Evolutionary conservation across 1,140 invertebrate genomes (phyloP), one percentile per base, ranked within the genome.

Genomic region (Drosophila ficusphila): DNA sequence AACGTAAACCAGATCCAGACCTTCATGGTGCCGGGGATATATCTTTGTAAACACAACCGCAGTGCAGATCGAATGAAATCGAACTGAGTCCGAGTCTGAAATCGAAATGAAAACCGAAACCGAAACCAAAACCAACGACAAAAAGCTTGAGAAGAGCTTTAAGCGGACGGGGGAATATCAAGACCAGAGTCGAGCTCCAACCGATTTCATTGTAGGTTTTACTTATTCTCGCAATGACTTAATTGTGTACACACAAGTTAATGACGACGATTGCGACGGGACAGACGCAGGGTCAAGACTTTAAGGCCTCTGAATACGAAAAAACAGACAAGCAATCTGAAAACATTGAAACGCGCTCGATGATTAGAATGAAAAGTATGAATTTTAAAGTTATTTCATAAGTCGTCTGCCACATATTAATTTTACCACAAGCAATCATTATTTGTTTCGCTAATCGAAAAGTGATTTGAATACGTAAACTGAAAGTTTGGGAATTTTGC

Each of bases 51-150:
- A 57, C 76, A 82, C 75, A 68, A 90, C 86, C 67, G 86, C 64
- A 74, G 12, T 46, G 34, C 21, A 58, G 74, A 71, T 78, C 54
- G 62, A 78, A 76, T 72, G 75, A 86, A 90, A 79, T 88, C 74
- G 78, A 79, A 90, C 86, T 90, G 61, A 90, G 76, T 47, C 56
- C 61, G 33, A 48, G 16, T 11, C 18, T 18, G 27, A 33, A 62
- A 42, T 62, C 18, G 42, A 65, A 70, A 49, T 53, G 19, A 47
- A 73, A 72, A 81, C 48, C 48, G 61, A 77, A 73, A 27, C 61
- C 48, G 19, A 61, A 53, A 31, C 39, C 27, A 29, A 5, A 34
- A 54, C 9, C 34, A 38, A 61, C 34, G 65, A 72, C 58, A 61
- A 76, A 48, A 78, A 76, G 77, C 77, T 71, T 52, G 18, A 49